Conservation (phyloP, 2,113 vertebrate species). For the Herpetotheres cachinnans region DNA sequence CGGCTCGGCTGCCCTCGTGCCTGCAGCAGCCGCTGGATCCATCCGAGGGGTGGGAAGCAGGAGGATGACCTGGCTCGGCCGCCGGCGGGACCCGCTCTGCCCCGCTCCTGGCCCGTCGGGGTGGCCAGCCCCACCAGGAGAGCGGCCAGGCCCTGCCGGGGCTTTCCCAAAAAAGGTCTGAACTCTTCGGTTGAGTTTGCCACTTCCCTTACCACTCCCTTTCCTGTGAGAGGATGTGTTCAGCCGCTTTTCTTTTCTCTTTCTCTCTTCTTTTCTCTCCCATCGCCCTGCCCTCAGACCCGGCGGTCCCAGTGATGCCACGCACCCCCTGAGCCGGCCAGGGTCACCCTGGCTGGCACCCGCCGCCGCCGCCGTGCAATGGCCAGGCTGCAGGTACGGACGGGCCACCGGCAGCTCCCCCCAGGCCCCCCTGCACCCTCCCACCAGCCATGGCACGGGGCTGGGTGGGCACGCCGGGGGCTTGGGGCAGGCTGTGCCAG, state of each 20-base stretch:
- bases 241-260: constrained; percentile 16
- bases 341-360: not conserved
- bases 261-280: constrained; percentile 20
- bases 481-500: not conserved
- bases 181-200: constrained; percentile 54
- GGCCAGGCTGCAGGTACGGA: constrained; percentile 26
- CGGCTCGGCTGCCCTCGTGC: not conserved
- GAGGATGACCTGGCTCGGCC: not conserved
- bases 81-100: not conserved
- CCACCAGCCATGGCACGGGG: not conserved
- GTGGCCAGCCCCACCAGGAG: not conserved
- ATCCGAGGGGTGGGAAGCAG: not conserved
- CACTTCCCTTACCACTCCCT: constrained; percentile 72
- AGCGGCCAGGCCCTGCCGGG: not conserved
- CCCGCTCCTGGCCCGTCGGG: not conserved
- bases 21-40: fast-evolving
- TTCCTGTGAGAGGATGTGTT: constrained; percentile 67
- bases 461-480: fast-evolving
- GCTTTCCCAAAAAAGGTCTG: constrained; percentile 73
- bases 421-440: not conserved
- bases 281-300: not conserved
- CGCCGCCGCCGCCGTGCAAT: not conserved
- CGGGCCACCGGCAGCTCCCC: fast-evolving
- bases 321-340: not conserved
- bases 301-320: not conserved